Percentiles rank a stretch among this genome's conserved stretches.
Conservation (phyloP, 2,888 invertebrate species). For the Dicyrtoma fusca region DNA sequence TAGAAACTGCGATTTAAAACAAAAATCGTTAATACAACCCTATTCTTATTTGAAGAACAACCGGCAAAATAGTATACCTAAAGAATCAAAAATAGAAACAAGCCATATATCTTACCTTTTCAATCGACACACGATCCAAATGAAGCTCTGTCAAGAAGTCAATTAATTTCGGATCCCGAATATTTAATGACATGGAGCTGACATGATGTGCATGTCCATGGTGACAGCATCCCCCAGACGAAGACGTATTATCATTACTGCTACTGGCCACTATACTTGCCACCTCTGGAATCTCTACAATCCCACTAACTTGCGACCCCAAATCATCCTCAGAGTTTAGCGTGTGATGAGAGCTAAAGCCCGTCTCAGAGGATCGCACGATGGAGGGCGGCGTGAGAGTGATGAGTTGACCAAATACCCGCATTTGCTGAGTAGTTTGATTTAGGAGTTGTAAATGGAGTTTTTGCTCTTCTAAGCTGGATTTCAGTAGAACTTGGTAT, state of each 20-base stretch:
- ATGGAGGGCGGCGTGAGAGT: constrained; percentile 48
- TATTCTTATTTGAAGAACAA: background rate
- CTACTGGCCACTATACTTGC: constrained; percentile 40
- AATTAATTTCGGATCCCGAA: constrained; percentile 65
- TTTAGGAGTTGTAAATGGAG: constrained; percentile 67
- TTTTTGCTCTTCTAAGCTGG: constrained; percentile 72
- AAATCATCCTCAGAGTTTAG: constrained; percentile 52
- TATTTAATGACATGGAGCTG: constrained; percentile 44
- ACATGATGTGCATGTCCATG: constrained; percentile 28
- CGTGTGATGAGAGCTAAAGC: constrained; percentile 54
- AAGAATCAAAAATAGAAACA: no score
- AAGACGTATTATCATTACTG: constrained; percentile 39
- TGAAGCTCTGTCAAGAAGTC: constrained; percentile 74
- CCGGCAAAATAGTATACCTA: background rate
- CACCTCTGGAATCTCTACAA: constrained; percentile 46
- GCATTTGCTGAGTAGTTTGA: constrained; percentile 60
- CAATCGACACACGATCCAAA: constrained; percentile 70
- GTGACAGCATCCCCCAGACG: constrained; percentile 30
- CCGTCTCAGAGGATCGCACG: constrained; percentile 53
- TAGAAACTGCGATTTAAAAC: constrained; percentile 66
- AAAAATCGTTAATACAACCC: constrained; percentile 16
- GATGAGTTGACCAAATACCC: constrained; percentile 53
- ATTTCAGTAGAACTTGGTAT: constrained; percentile 72
- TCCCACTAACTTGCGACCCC: constrained; percentile 48
- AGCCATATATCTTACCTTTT: constrained; percentile 63